These are phyloP conservation scores for Trichogramma dendrolimi DNA, from an alignment of 2,888 invertebrate species.

Conservation along the genomic window DNA sequence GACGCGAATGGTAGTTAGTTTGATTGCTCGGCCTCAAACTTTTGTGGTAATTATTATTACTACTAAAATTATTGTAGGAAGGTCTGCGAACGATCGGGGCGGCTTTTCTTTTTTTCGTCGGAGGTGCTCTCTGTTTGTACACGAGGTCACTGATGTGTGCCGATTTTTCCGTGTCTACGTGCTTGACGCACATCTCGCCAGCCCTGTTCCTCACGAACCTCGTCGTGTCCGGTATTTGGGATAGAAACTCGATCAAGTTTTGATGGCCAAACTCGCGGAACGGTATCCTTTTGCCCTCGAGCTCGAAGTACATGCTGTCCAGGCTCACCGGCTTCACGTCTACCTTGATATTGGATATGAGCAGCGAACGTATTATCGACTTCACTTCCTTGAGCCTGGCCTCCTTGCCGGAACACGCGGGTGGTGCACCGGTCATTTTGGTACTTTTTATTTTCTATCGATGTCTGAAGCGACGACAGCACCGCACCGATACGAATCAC, in stretches of 20 bases:
- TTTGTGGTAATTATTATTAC: too few species aligned
- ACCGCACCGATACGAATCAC: too few species aligned
- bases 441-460: too few species aligned
- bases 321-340: constrained; percentile 22
- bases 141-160: constrained; percentile 40
- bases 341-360: constrained; percentile 29
- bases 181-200: constrained; percentile 23
- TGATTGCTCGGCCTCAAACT: too few species aligned
- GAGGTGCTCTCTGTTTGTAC: constrained; percentile 32
- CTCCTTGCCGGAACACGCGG: not conserved
- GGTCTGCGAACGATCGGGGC: not conserved
- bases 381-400: constrained; percentile 22
- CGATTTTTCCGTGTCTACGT: constrained; percentile 33
- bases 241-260: constrained; percentile 32
- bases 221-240: constrained; percentile 30
- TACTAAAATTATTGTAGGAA: too few species aligned
- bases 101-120: not conserved
- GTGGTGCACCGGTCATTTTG: too few species aligned
- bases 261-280: constrained; percentile 32
- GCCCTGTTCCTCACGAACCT: constrained; percentile 3
- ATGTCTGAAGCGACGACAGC: too few species aligned
- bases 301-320: constrained; percentile 32
- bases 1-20: too few species aligned
- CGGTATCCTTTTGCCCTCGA: constrained; percentile 36
- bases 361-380: constrained; percentile 31